A percentile compares a stretch with the other conserved stretches of the same genome.
These are phyloP conservation scores for Mus spicilegus DNA, from an alignment of 2,113 vertebrate species.

Conservation along the genomic window DNA sequence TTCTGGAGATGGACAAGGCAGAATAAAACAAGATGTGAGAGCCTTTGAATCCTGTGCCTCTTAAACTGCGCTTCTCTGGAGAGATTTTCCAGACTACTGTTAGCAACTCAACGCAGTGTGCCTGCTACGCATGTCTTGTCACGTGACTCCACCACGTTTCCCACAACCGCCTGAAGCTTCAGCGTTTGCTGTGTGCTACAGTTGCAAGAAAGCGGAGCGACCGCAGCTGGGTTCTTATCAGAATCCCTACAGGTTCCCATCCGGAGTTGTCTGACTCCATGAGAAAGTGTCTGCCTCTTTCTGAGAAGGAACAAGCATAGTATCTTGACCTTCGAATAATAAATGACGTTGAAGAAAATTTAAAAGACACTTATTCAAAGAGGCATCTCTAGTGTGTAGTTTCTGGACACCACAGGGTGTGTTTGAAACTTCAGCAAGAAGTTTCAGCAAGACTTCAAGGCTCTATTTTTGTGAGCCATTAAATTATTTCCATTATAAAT, in stretches of 20 bases:
- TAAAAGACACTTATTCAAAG: background rate
- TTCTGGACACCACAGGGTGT: background rate
- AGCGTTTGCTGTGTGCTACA: background rate
- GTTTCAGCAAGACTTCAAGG: background rate
- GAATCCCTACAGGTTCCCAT: background rate
- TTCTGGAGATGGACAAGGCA: background rate
- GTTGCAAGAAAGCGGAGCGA: background rate
- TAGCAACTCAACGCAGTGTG: background rate
- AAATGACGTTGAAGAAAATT: background rate
- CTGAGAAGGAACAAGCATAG: background rate
- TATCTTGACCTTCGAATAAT: conserved; percentile 4
- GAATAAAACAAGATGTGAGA: background rate
- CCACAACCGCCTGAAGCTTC: background rate
- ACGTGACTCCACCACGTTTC: background rate
- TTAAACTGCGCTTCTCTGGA: background rate
- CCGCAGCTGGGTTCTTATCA: background rate
- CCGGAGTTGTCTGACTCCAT: background rate
- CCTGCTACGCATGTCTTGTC: background rate
- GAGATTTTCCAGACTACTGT: background rate
- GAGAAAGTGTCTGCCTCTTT: conserved; percentile 39
- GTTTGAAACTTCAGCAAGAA: background rate
- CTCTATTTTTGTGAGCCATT: background rate
- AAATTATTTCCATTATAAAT: background rate
- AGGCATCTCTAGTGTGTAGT: background rate
- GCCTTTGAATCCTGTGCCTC: background rate